These are phyloP conservation scores for Pomatostomus ruficeps DNA, from an alignment of 2,113 vertebrate genomes.

Conservation along the genomic window DNA sequence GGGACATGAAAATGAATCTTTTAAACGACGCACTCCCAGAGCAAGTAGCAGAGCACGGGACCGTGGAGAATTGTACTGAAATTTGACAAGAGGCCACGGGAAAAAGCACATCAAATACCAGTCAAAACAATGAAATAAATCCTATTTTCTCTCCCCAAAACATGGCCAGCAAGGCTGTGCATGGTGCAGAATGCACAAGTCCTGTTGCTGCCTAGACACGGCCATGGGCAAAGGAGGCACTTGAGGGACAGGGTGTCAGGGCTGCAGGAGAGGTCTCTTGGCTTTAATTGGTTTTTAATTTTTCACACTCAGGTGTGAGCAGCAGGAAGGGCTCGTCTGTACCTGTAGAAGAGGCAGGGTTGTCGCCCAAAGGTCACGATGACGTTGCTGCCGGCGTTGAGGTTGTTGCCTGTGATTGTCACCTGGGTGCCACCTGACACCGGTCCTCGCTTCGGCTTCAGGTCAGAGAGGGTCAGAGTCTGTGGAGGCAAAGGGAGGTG, in stretches of 20 bases:
- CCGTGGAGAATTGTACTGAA: neutral
- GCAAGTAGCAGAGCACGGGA: neutral
- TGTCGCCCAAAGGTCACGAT: conserved; percentile 89
- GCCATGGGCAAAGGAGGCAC: neutral
- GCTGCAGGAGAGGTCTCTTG: neutral
- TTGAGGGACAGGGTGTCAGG: neutral
- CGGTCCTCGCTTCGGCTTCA: conserved; percentile 87
- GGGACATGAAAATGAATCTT: conserved; percentile 31
- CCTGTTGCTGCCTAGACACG: rapidly evolving
- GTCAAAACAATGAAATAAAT: conserved; percentile 26
- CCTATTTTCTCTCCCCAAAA: neutral
- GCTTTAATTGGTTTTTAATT: neutral
- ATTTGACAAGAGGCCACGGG: conserved; percentile 26
- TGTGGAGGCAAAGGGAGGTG: conserved; percentile 53
- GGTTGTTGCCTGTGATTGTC: conserved; percentile 92
- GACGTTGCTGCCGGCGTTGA: conserved; percentile 93
- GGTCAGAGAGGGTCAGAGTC: conserved; percentile 82
- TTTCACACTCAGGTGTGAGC: rapidly evolving
- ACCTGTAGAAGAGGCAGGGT: conserved; percentile 93
- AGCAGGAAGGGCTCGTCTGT: neutral
- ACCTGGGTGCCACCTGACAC: conserved; percentile 93
- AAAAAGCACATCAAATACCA: conserved; percentile 5
- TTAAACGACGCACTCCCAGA: neutral
- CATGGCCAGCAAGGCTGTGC: neutral
- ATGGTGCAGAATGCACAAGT: neutral